Conservation (phyloP, 1,140 invertebrate genomes). For the Drosophila murphyi region DNA sequence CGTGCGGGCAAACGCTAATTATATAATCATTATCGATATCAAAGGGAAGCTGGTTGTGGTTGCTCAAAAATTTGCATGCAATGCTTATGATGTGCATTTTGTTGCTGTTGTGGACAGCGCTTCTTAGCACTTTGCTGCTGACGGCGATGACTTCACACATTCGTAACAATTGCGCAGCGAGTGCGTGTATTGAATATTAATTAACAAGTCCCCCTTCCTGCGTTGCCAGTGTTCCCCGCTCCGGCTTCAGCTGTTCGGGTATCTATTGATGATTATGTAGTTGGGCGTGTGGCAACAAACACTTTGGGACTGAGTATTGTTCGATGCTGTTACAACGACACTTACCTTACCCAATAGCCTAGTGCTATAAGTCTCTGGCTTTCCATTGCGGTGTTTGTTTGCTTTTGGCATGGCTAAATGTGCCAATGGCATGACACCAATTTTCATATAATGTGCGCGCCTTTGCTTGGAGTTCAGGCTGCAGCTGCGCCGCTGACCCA, state of each 20-base stretch:
- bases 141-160: constrained; percentile 71
- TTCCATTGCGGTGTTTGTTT: constrained; percentile 30
- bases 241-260: constrained; percentile 7
- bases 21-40: constrained; percentile 61
- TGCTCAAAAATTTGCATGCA: constrained; percentile 66
- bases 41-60: constrained; percentile 11
- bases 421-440: constrained; percentile 83
- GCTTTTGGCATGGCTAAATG: constrained; percentile 63
- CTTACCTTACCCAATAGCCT: constrained; percentile 79
- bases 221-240: neutral
- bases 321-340: constrained; percentile 49
- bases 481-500: constrained; percentile 65
- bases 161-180: constrained; percentile 78
- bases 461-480: constrained; percentile 55
- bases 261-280: constrained; percentile 70
- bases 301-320: constrained; percentile 34
- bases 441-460: constrained; percentile 60
- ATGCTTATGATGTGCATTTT: constrained; percentile 29
- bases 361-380: constrained; percentile 1
- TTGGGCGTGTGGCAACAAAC: constrained; percentile 44
- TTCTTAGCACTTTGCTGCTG: constrained; percentile 63
- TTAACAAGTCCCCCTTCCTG: constrained; percentile 40
- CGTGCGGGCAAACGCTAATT: constrained; percentile 58
- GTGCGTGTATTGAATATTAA: constrained; percentile 73
- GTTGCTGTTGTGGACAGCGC: constrained; percentile 31